phyloP scores from a whole-genome alignment of 2,797 vertebrate genomes.

The Eupleurogrammus muticus region DNA sequence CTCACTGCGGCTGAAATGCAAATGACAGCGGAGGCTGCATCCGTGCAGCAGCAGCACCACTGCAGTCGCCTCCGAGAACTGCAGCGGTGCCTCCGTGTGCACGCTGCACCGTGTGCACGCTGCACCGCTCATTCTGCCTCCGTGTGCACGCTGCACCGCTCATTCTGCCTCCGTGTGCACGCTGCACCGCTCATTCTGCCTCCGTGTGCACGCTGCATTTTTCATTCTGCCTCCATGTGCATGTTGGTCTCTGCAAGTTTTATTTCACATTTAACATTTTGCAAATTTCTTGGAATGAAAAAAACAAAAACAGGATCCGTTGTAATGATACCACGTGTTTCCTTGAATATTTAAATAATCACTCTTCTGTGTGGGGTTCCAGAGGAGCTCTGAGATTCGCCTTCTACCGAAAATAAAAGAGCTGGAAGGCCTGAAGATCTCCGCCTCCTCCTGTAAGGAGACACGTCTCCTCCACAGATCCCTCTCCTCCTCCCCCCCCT shows the following conservation, averaged over 20 bases:
- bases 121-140: neutral
- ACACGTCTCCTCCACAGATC: constrained; percentile 69
- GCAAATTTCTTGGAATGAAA: too few relatives aligned
- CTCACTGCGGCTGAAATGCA: constrained; percentile 74
- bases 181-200: neutral
- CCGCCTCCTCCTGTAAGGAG: constrained; percentile 43
- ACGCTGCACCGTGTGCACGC: neutral
- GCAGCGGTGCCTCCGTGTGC: too few relatives aligned
- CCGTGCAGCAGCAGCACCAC: constrained; percentile 80
- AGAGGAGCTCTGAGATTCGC: constrained; percentile 27
- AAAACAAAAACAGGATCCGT: neutral
- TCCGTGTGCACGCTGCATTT: neutral
- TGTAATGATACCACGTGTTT: neutral
- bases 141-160: neutral
- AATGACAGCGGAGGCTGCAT: constrained; percentile 64
- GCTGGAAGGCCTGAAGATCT: constrained; percentile 41
- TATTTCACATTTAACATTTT: too few relatives aligned
- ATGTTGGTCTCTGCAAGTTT: too few relatives aligned
- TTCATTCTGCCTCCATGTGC: too few relatives aligned
- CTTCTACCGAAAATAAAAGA: constrained; percentile 52
- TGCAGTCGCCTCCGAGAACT: constrained; percentile 75
- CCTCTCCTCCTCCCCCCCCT: constrained; percentile 60
- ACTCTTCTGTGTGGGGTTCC: constrained; percentile 17
- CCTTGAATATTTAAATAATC: constrained; percentile 3
- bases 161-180: too few relatives aligned